A percentile compares a stretch with the other conserved stretches of the same genome.
Evolutionary conservation across 2,888 invertebrate genomes (phyloP).

Genomic region (Amphiduros pacificus): DNA sequence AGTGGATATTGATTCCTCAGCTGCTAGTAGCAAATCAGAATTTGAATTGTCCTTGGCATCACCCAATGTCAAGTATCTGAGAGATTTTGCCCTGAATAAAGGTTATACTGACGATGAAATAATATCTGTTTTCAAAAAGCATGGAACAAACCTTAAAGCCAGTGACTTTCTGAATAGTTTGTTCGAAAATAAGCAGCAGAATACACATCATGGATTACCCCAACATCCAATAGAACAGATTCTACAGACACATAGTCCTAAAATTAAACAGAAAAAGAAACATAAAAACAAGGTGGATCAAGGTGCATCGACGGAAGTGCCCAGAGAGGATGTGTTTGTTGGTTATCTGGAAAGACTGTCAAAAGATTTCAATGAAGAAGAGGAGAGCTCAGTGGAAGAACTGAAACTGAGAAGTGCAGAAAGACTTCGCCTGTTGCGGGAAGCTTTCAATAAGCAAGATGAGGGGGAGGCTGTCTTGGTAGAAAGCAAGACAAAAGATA

Average conservation of each 20-base stretch:
- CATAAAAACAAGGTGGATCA: background rate
- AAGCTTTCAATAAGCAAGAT: background rate
- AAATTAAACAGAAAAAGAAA: no score
- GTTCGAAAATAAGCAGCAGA: background rate
- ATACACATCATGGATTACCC: no score
- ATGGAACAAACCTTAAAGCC: background rate
- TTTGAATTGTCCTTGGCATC: no score
- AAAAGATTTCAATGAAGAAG: slow-evolving; percentile 4
- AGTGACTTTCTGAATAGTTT: slow-evolving; percentile 1
- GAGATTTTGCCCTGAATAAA: slow-evolving; percentile 1
- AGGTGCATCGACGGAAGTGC: background rate
- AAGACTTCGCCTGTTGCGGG: background rate
- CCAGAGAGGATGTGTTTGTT: background rate
- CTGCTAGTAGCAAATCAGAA: no score
- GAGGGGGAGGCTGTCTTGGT: no score
- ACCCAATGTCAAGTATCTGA: no score
- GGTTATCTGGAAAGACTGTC: background rate
- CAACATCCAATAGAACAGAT: background rate
- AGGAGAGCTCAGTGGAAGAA: slow-evolving; percentile 1
- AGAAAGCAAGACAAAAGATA: no score
- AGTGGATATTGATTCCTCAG: no score
- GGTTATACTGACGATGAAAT: slow-evolving; percentile 12
- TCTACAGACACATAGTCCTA: background rate
- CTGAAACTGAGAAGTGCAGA: background rate
- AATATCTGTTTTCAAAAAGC: background rate